Percentiles rank a stretch among this genome's conserved stretches.
phyloP scores from a whole-genome alignment of 2,113 vertebrate genomes.

The Dipodomys spectabilis region DNA sequence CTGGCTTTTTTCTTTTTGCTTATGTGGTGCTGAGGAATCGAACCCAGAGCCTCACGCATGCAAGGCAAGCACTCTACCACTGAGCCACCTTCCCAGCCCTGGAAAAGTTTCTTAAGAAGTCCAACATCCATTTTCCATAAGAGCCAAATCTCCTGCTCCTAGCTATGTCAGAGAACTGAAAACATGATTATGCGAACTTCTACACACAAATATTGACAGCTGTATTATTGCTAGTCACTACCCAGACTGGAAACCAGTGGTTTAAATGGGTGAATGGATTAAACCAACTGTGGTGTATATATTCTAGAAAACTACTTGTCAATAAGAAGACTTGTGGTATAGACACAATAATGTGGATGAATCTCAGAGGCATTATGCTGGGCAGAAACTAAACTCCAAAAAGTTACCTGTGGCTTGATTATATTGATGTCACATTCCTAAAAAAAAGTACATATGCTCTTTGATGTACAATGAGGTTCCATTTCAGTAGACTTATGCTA shows the following conservation, averaged over 20 bases:
- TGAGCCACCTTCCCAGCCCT: too few species aligned
- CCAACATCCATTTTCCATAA: neutral
- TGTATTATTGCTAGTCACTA: neutral
- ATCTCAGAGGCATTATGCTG: neutral
- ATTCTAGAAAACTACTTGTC: neutral
- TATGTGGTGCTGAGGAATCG: too few species aligned
- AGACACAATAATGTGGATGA: neutral
- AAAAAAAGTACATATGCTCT: neutral
- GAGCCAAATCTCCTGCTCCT: neutral
- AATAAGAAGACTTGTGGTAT: neutral
- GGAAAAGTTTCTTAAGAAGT: neutral
- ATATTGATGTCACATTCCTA: neutral
- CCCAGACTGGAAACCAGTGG: neutral
- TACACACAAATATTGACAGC: neutral
- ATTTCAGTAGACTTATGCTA: neutral
- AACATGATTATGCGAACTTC: neutral
- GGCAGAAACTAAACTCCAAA: neutral
- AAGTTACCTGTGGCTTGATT: neutral
- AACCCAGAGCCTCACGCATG: too few species aligned
- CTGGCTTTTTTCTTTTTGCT: too few species aligned
- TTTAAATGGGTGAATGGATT: neutral
- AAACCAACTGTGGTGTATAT: neutral
- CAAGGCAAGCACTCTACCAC: too few species aligned
- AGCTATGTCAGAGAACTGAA: conserved; percentile 18
- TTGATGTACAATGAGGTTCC: neutral